phyloP scores from a whole-genome alignment of 1,140 invertebrate genomes.

The Whitmania pigra region DNA sequence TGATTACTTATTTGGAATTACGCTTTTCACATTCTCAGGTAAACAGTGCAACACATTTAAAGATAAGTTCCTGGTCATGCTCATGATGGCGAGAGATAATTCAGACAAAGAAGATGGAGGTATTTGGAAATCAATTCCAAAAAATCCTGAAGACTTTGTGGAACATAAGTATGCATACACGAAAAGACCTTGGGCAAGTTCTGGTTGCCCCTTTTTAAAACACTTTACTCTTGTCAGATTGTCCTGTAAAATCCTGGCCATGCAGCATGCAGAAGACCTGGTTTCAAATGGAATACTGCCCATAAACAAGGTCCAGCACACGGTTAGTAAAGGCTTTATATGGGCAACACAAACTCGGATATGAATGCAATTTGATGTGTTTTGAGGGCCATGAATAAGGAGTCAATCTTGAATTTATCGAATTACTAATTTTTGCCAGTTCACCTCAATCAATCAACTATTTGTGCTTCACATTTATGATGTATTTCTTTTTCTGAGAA shows the following conservation, averaged over 20 bases:
- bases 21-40: slow-evolving; percentile 30
- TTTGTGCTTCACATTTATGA: too few species aligned
- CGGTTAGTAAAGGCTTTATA: background rate
- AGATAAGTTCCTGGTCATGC: background rate
- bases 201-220: background rate
- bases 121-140: background rate
- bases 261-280: background rate
- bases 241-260: background rate
- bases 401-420: too few species aligned
- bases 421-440: too few species aligned
- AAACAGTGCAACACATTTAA: slow-evolving; percentile 34
- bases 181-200: background rate
- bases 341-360: too few species aligned
- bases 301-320: background rate
- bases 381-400: too few species aligned
- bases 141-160: background rate
- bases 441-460: too few species aligned
- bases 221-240: background rate
- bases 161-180: background rate
- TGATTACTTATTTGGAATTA: background rate
- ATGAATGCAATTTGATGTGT: too few species aligned
- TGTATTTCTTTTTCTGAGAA: too few species aligned
- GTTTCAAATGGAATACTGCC: background rate
- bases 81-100: background rate
- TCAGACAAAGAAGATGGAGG: background rate